phyloP scores from a whole-genome alignment of 2,888 invertebrate species.

The Andricus quercusramuli region DNA sequence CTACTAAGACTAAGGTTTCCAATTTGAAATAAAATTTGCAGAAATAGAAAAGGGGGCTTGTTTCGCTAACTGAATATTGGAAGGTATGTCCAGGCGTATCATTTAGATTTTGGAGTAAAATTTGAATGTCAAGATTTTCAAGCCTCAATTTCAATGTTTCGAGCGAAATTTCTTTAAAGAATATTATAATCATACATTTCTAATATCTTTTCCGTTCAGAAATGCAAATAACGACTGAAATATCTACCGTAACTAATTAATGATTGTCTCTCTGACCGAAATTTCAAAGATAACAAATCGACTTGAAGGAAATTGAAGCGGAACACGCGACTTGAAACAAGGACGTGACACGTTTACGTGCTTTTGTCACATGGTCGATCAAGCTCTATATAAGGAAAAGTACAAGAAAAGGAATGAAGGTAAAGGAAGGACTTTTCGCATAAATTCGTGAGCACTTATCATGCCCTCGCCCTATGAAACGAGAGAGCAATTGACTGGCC shows the following conservation, averaged over 20 bases:
- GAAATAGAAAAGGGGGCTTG: no score
- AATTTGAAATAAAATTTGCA: no score
- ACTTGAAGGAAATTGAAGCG: neutral
- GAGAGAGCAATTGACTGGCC: conserved; percentile 30
- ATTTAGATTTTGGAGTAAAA: no score
- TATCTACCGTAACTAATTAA: neutral
- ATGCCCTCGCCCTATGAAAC: neutral
- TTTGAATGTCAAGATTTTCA: no score
- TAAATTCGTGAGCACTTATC: conserved; percentile 46
- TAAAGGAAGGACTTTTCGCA: conserved; percentile 39
- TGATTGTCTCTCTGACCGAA: neutral
- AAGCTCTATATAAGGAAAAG: conserved; percentile 1
- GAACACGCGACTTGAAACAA: neutral
- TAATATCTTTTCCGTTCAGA: neutral
- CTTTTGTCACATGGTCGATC: conserved; percentile 5
- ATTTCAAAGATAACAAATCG: neutral
- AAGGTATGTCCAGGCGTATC: no score
- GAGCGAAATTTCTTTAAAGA: no score
- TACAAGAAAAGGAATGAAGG: conserved; percentile 23
- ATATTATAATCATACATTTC: neutral
- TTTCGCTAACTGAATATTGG: no score
- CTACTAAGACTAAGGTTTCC: no score
- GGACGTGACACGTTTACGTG: neutral
- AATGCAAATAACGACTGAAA: neutral
- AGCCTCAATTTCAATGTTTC: no score